Evolutionary conservation across 2,797 vertebrate genomes (phyloP).

Genomic region (Onychomys leucogaster): DNA sequence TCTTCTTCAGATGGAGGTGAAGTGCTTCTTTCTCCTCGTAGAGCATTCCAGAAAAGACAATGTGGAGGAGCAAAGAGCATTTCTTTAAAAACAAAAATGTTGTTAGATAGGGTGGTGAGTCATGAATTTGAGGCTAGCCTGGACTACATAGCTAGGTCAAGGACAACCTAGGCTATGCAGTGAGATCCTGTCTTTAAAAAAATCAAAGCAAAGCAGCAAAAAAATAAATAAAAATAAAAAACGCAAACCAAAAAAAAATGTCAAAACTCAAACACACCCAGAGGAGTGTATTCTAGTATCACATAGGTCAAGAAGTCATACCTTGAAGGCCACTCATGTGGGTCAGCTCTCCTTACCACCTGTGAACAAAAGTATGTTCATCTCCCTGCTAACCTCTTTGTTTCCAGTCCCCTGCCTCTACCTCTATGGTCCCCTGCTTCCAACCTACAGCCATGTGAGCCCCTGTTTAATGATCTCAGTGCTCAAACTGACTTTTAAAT

Average conservation of each 20-base stretch:
- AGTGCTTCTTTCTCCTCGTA: constrained; percentile 20
- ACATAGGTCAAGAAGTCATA: background rate
- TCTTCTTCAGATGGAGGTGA: background rate
- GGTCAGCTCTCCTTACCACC: background rate
- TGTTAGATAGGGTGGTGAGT: no score
- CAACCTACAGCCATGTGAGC: background rate
- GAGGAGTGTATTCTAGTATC: background rate
- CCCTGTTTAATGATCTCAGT: background rate
- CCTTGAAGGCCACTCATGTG: background rate
- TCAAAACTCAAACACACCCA: background rate
- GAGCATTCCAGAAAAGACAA: background rate
- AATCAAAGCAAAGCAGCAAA: background rate
- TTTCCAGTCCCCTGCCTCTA: background rate
- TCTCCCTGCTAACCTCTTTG: background rate
- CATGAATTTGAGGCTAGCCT: background rate
- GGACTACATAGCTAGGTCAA: background rate
- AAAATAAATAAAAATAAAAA: background rate
- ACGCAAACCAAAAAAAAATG: background rate
- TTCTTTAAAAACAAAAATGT: background rate
- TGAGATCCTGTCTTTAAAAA: background rate
- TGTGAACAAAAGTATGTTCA: background rate
- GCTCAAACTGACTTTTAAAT: background rate
- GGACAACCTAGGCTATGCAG: background rate
- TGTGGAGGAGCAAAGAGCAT: background rate
- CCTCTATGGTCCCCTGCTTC: background rate